These are phyloP conservation scores for Sycophila texana DNA, from an alignment of 2,888 invertebrate species.

Conservation along the genomic window DNA sequence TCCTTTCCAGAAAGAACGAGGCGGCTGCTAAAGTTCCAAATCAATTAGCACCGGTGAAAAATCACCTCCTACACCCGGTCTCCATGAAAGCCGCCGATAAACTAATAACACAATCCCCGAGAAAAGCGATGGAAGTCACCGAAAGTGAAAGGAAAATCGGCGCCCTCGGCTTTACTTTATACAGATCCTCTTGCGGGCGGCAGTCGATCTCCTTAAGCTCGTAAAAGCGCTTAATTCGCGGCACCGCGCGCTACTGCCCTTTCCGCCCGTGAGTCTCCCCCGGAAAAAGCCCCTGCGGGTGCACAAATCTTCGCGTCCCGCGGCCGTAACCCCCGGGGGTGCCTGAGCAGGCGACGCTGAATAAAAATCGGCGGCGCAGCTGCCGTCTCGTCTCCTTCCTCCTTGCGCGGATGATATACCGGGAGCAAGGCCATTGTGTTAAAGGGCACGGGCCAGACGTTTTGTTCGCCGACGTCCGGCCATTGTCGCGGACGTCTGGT, in stretches of 20 bases:
- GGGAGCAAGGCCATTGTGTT: conserved; percentile 29
- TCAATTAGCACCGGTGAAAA: too few species aligned
- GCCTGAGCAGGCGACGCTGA: conserved; percentile 23
- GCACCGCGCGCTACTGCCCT: neutral
- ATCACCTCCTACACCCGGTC: too few species aligned
- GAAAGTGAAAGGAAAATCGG: too few species aligned
- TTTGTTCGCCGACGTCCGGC: conserved; percentile 35
- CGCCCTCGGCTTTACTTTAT: too few species aligned
- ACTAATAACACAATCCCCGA: too few species aligned
- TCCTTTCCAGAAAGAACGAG: too few species aligned
- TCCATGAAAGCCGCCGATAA: too few species aligned
- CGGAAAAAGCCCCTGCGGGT: neutral
- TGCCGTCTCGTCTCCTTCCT: conserved; percentile 54
- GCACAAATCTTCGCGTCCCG: conserved; percentile 24
- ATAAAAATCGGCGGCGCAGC: conserved; percentile 41
- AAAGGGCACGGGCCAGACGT: conserved; percentile 48
- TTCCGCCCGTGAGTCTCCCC: neutral
- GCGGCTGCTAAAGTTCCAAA: too few species aligned
- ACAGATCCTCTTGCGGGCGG: conserved; percentile 19
- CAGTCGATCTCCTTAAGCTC: conserved; percentile 41
- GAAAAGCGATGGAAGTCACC: too few species aligned
- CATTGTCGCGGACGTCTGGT: conserved; percentile 48
- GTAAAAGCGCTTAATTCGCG: conserved; percentile 50
- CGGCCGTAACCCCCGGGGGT: conserved; percentile 11
- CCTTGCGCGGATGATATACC: conserved; percentile 36